phyloP scores from a whole-genome alignment of 2,888 invertebrate genomes.

The Ariolimax columbianus region DNA sequence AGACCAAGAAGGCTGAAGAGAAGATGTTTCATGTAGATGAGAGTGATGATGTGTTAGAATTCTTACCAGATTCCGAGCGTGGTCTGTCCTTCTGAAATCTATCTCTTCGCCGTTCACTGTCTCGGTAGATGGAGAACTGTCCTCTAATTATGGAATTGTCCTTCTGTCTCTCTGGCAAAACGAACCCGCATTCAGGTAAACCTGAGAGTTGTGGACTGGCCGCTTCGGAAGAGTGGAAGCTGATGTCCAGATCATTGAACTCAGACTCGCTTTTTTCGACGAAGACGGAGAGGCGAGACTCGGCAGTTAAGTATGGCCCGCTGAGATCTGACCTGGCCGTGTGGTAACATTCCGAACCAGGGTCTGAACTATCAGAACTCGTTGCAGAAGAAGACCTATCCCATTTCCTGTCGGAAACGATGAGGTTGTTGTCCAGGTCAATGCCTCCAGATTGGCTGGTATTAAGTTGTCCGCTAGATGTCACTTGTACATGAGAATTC shows the following conservation, averaged over 20 bases:
- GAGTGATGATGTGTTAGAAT: not conserved
- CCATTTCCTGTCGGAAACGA: not conserved
- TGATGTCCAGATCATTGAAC: not conserved
- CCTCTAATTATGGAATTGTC: not conserved
- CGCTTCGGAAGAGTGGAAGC: not conserved
- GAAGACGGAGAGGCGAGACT: slow-evolving; percentile 30
- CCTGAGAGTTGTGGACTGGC: not conserved
- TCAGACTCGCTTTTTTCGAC: not conserved
- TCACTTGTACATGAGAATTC: not conserved
- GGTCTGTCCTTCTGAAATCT: not conserved
- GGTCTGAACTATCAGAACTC: slow-evolving; percentile 23
- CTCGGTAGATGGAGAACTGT: slow-evolving; percentile 28
- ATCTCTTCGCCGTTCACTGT: not conserved
- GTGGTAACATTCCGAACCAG: slow-evolving; percentile 41
- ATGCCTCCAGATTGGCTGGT: not conserved
- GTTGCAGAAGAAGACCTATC: not conserved
- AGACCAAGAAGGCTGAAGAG: too few species aligned
- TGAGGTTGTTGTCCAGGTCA: not conserved
- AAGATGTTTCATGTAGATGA: not conserved
- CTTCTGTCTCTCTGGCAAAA: not conserved
- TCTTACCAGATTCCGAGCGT: slow-evolving; percentile 30
- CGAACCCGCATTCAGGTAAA: not conserved
- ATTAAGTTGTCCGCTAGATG: not conserved
- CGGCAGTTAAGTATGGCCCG: slow-evolving; percentile 40
- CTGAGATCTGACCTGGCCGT: slow-evolving; percentile 47